A percentile compares a stretch with the other conserved stretches of the same genome.
These are phyloP conservation scores for Nycteola revayana DNA, from an alignment of 2,888 invertebrate genomes.

Conservation along the genomic window DNA sequence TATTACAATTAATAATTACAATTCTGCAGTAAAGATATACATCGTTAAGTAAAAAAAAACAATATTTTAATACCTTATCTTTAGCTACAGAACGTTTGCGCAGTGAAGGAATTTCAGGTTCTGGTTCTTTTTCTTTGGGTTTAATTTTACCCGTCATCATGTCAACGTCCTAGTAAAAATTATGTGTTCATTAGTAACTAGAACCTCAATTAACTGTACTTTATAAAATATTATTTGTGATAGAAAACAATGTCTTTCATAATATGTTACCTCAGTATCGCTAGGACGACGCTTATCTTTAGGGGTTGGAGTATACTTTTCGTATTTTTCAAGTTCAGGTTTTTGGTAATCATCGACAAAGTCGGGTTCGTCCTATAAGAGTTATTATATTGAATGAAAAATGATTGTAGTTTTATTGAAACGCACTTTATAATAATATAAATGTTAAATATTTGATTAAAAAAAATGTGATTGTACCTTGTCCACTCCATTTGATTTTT, in stretches of 20 bases:
- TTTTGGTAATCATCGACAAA: conserved; percentile 87
- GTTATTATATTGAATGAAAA: conserved; percentile 6
- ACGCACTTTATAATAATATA: too few species aligned
- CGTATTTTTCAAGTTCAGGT: conserved; percentile 86
- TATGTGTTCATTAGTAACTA: neutral
- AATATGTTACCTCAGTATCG: conserved; percentile 62
- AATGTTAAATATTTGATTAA: neutral
- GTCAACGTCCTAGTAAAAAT: conserved; percentile 62
- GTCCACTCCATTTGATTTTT: conserved; percentile 70
- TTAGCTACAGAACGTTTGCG: conserved; percentile 68
- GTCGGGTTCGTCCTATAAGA: conserved; percentile 66
- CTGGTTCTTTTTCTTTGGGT: conserved; percentile 69
- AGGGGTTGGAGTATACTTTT: conserved; percentile 74
- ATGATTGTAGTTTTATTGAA: too few species aligned
- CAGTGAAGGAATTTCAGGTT: conserved; percentile 66
- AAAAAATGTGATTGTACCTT: conserved; percentile 47
- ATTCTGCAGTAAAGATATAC: too few species aligned
- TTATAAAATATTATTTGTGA: too few species aligned
- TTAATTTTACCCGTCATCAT: conserved; percentile 75
- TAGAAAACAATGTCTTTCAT: too few species aligned
- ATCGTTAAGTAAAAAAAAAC: too few species aligned
- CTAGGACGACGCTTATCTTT: conserved; percentile 68
- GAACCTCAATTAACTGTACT: too few species aligned
- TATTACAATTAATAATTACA: conserved; percentile 12
- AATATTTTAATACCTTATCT: conserved; percentile 58